A percentile compares a stretch with the other conserved stretches of the same genome.
phyloP scores from a whole-genome alignment of 2,797 vertebrate genomes.

The Halcyon leucocephala region DNA sequence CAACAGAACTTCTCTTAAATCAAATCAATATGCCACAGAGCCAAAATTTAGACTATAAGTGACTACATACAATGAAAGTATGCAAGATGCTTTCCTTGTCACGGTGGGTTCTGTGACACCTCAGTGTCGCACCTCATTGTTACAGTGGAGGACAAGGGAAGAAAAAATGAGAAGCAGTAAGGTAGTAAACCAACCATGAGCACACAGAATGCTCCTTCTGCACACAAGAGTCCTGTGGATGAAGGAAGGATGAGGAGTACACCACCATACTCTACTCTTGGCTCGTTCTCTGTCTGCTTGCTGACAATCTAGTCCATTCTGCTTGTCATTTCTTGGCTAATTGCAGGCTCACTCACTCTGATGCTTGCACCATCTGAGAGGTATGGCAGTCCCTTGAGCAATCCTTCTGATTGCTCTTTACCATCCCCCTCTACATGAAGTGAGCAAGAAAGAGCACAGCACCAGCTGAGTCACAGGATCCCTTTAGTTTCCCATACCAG shows the following conservation, averaged over 20 bases:
- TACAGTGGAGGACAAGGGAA: not conserved
- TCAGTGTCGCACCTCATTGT: not conserved
- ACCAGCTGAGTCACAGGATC: conserved; percentile 34
- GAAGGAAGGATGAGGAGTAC: not conserved
- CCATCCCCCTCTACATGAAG: not conserved
- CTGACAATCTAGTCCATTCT: not conserved
- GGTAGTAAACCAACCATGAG: not conserved
- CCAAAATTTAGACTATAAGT: not conserved
- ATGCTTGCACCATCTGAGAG: not conserved
- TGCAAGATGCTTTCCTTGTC: not conserved
- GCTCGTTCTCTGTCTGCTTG: not conserved
- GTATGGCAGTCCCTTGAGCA: not conserved
- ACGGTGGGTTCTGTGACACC: fast-evolving
- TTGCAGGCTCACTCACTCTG: not conserved
- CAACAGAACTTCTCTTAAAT: not conserved
- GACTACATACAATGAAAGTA: not conserved
- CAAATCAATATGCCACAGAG: not conserved
- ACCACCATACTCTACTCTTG: not conserved
- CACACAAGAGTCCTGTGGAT: not conserved
- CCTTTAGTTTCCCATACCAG: conserved; percentile 1
- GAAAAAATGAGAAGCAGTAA: not conserved
- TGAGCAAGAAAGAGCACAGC: not conserved
- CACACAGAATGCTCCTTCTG: not conserved
- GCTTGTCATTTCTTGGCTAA: conserved; percentile 9
- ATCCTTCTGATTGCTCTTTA: not conserved